Percentiles rank a stretch among this genome's conserved stretches.
These are phyloP conservation scores for Coilia nasus DNA, from an alignment of 2,797 vertebrate genomes.

Conservation along the genomic window DNA sequence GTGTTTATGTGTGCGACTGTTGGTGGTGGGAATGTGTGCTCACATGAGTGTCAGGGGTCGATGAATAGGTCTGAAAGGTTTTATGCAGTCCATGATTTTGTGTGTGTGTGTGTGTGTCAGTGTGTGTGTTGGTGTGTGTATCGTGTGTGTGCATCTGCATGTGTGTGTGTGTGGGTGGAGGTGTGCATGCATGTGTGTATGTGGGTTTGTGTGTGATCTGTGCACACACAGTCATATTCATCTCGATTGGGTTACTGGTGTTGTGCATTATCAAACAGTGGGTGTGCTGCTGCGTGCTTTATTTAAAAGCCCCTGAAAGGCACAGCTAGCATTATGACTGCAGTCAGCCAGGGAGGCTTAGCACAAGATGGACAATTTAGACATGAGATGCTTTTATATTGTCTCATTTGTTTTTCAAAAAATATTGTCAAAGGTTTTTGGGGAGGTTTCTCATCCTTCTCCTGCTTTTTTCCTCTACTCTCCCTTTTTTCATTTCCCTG, in stretches of 20 bases:
- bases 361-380: conserved; percentile 46
- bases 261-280: conserved; percentile 42
- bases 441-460: not conserved
- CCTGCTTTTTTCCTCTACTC: conserved; percentile 35
- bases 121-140: not conserved
- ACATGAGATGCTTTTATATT: conserved; percentile 22
- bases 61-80: not conserved
- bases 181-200: conserved; percentile 20
- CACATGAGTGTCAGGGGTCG: too few relatives aligned
- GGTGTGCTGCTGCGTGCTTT: conserved; percentile 57
- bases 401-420: conserved; percentile 30
- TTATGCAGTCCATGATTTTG: not conserved
- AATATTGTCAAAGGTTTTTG: conserved; percentile 31
- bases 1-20: not conserved
- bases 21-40: not conserved
- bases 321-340: conserved; percentile 40
- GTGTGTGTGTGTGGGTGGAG: too few relatives aligned
- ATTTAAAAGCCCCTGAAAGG: conserved; percentile 63
- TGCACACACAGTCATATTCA: conserved; percentile 28
- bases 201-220: conserved; percentile 34
- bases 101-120: not conserved
- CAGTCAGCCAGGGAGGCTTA: conserved; percentile 27
- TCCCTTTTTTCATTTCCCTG: conserved; percentile 10
- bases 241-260: conserved; percentile 53
- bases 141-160: not conserved